These are phyloP conservation scores for Cephus rjabovi DNA, from an alignment of 2,888 invertebrate species.

Conservation along the genomic window DNA sequence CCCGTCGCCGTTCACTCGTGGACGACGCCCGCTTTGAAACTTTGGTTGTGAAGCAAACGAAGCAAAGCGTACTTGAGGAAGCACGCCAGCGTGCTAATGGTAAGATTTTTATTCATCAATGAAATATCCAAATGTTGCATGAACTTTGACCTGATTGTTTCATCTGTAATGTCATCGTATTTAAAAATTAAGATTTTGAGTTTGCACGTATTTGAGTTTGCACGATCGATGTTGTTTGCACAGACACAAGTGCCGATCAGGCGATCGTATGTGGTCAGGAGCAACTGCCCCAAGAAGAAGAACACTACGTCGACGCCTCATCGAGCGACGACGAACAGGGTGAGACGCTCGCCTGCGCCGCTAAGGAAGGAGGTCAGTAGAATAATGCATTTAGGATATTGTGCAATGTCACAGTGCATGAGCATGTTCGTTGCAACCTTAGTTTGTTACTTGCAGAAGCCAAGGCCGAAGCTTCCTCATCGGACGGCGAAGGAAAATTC, in stretches of 20 bases:
- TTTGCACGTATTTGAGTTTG: background rate
- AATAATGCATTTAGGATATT: background rate
- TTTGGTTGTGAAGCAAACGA: constrained; percentile 93
- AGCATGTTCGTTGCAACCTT: constrained; percentile 44
- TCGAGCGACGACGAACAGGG: constrained; percentile 62
- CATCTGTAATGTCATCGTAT: constrained; percentile 23
- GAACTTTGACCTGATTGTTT: constrained; percentile 32
- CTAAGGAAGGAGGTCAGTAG: constrained; percentile 71
- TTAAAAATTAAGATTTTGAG: background rate
- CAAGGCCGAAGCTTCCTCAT: constrained; percentile 60
- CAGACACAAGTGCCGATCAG: constrained; percentile 76
- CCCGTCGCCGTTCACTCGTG: constrained; percentile 93
- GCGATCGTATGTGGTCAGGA: constrained; percentile 72
- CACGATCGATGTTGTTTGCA: constrained; percentile 2
- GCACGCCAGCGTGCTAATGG: constrained; percentile 90
- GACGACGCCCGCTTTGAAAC: constrained; percentile 98
- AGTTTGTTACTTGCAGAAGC: constrained; percentile 54
- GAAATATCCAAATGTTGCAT: constrained; percentile 16
- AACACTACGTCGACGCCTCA: constrained; percentile 59
- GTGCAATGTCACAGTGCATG: constrained; percentile 23
- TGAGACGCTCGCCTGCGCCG: constrained; percentile 58
- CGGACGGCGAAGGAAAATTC: constrained; percentile 58
- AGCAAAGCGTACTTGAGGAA: constrained; percentile 91
- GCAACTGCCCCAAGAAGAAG: constrained; percentile 53
- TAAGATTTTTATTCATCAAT: constrained; percentile 65